Conservation (phyloP, 2,797 vertebrate species). For the Sitta carolinensis region DNA sequence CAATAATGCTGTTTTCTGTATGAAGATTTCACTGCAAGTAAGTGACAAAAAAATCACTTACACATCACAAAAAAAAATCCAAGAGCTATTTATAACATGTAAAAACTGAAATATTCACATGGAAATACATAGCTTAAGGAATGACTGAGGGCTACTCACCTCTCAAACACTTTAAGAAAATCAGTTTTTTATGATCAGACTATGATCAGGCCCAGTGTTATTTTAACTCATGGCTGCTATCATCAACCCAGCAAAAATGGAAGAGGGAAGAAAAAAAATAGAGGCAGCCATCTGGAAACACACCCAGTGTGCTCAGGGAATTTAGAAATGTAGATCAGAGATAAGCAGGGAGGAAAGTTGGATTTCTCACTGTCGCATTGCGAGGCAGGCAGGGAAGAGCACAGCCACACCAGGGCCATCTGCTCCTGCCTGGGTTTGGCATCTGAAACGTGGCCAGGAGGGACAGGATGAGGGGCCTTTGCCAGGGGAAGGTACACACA, state of each 20-base stretch:
- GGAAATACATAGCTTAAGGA: not conserved
- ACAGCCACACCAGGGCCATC: not conserved
- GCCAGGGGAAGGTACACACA: not conserved
- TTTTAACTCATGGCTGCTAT: not conserved
- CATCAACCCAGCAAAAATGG: not conserved
- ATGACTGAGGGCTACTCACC: not conserved
- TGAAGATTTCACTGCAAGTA: not conserved
- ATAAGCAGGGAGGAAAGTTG: not conserved
- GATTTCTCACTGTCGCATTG: rapidly evolving
- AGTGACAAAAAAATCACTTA: not conserved
- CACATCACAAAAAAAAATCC: not conserved
- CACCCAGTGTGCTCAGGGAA: not conserved
- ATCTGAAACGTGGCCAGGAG: not conserved
- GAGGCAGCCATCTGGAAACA: constrained; percentile 23
- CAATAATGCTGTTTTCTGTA: not conserved
- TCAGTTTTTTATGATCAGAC: not conserved
- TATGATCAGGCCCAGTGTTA: not conserved
- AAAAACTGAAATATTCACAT: not conserved
- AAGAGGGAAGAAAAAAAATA: not conserved
- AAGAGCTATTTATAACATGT: not conserved
- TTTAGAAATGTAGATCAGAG: not conserved
- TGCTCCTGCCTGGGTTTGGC: not conserved
- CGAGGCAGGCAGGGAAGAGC: not conserved
- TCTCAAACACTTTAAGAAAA: not conserved
- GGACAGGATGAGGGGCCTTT: not conserved